Evolutionary conservation across 1,140 invertebrate species (phyloP).

Genomic region (Homarus americanus): DNA sequence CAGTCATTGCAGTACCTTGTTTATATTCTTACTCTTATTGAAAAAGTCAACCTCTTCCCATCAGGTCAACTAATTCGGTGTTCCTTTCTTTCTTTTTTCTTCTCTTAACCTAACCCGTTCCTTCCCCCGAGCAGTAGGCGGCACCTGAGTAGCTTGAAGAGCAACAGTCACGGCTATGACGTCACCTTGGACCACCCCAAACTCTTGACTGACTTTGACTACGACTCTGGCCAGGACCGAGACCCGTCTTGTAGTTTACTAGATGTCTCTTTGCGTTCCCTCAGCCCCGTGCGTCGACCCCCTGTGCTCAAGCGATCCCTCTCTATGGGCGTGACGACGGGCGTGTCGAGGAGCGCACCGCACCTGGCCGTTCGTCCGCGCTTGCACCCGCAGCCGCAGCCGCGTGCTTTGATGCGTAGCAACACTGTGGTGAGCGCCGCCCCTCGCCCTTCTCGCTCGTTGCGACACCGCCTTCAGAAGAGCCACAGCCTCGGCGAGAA

Average conservation of each 20-base stretch:
- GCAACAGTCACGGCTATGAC: conserved; percentile 63
- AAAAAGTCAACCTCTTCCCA: conserved; percentile 56
- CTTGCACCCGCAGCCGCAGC: conserved; percentile 29
- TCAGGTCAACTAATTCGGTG: conserved; percentile 68
- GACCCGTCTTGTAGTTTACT: conserved; percentile 56
- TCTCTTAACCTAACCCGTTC: conserved; percentile 67
- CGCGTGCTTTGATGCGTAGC: conserved; percentile 32
- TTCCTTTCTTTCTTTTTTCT: conserved; percentile 71
- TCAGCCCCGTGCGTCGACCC: conserved; percentile 53
- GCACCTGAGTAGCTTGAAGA: conserved; percentile 71
- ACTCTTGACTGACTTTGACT: conserved; percentile 50
- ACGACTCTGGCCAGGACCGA: conserved; percentile 22
- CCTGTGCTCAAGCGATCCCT: conserved; percentile 56
- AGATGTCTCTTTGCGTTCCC: conserved; percentile 35
- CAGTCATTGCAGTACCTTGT: conserved; percentile 37
- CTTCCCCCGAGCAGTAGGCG: conserved; percentile 67
- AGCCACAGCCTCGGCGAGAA: conserved; percentile 62
- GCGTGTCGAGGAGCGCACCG: conserved; percentile 55
- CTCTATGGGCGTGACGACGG: conserved; percentile 53
- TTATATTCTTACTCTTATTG: conserved; percentile 61
- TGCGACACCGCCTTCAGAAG: conserved; percentile 56
- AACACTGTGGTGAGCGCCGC: conserved; percentile 54
- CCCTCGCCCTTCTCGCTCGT: conserved; percentile 10
- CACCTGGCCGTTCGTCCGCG: conserved; percentile 49
- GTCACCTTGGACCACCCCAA: conserved; percentile 47